These are phyloP conservation scores for Patiria pectinifera DNA, from an alignment of 53 echinoderm and acorn worm species.

Conservation along the genomic window DNA sequence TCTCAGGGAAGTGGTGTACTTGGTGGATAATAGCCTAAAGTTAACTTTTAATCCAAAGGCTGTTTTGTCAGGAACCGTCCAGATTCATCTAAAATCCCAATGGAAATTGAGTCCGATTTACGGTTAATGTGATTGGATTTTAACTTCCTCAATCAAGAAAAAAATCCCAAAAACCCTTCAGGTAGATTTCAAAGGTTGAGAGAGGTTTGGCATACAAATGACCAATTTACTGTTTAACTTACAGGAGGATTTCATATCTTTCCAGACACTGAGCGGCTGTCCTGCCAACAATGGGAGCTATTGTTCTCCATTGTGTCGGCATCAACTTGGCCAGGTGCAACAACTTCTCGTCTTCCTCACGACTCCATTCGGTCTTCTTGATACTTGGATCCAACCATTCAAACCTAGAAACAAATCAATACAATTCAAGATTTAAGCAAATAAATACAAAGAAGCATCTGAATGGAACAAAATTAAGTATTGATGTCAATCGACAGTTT, in stretches of 20 bases:
- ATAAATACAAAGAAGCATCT: neutral
- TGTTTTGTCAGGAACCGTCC: no score
- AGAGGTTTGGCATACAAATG: no score
- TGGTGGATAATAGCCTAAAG: no score
- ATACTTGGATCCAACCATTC: slow-evolving; percentile 99
- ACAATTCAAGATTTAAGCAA: neutral
- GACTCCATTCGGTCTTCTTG: slow-evolving; percentile 99
- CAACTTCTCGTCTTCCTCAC: slow-evolving; percentile 97
- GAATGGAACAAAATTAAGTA: neutral
- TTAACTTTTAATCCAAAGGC: no score
- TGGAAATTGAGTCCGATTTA: no score
- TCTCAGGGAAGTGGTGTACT: no score
- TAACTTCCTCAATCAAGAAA: no score
- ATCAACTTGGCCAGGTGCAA: slow-evolving; percentile 98
- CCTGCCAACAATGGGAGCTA: slow-evolving; percentile 96
- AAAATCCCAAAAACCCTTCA: no score
- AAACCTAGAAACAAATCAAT: slow-evolving; percentile 71
- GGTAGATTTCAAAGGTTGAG: no score
- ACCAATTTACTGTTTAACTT: slow-evolving; percentile 26
- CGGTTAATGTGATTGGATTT: no score
- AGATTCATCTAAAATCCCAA: no score
- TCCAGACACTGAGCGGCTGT: slow-evolving; percentile 98
- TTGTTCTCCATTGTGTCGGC: slow-evolving; percentile 99
- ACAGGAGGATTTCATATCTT: slow-evolving; percentile 95
- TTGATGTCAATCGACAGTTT: no score